Base-by-base conservation (phyloP, 2,113 vertebrate species). In the Melanostigma gelatinosum region DNA sequence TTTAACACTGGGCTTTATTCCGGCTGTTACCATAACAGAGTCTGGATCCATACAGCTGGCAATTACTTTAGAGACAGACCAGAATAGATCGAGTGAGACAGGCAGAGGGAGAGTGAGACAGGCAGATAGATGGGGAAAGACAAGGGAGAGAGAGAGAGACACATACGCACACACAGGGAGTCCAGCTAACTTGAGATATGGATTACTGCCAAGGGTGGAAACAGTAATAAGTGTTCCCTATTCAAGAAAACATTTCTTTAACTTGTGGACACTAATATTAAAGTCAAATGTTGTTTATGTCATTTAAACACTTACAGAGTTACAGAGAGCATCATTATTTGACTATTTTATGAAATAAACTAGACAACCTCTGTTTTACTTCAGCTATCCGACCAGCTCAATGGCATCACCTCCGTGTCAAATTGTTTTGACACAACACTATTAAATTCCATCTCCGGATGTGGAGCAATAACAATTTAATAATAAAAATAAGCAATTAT, bases 1-100 rank as follows among this genome's bases (percentile, higher is more conserved):
- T 94, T 93, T 94, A 94, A 92, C 93, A 93, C 84, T 57, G 72
- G 77, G 69, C 83, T 94, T 94, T 94, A 91, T 91, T 89, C 85
- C 83, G 73, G 75, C 89, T 92, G 94, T 95, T 94, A 90, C 94
- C 93, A 94, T 93, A 91, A 86, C 93, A 94, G 87, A 92, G 91
- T 87, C 91, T 91, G 83, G 69, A 90, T 89, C 79, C 78, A 84
- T 89, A 84, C 77, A 90, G 89, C 80, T 84, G 87, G 87, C 84
- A 89, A 88, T 93, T 85, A 92, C 87, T 91, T 90, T 87, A 89
- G 73, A 88, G 78, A 77, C 67, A 67, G 80, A 73, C 66, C 79
- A 88, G 67, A 85, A 77, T 65, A 85, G 75, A 85, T 72, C 79
- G 66, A 80, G 48, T 11, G 58, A 78, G 64, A 81, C 62, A 71